phyloP scores from a whole-genome alignment of 2,888 invertebrate species.

The Cerastoderma edule region DNA sequence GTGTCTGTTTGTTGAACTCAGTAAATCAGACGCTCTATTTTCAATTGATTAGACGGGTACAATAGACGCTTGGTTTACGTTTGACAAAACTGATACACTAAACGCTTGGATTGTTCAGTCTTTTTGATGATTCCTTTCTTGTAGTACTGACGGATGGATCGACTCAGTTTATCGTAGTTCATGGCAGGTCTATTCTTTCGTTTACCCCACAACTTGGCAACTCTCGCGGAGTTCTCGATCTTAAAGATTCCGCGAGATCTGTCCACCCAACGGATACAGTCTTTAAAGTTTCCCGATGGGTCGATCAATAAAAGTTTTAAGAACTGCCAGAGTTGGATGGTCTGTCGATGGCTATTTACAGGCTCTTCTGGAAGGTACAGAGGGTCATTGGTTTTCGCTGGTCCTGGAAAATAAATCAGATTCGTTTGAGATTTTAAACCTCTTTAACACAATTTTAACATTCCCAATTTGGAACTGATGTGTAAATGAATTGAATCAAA shows the following conservation, averaged over 20 bases:
- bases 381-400: slow-evolving; percentile 11
- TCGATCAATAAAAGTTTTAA: slow-evolving; percentile 96
- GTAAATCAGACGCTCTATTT: no score
- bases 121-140: slow-evolving; percentile 97
- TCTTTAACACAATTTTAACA: neutral
- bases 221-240: slow-evolving; percentile 98
- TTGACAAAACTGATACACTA: slow-evolving; percentile 99
- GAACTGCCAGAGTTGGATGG: slow-evolving; percentile 99
- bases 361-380: slow-evolving; percentile 47
- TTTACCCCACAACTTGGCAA: slow-evolving; percentile 99
- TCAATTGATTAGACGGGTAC: no score
- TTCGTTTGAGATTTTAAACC: neutral
- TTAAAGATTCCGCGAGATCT: slow-evolving; percentile 95
- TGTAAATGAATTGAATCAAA: neutral
- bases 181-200: slow-evolving; percentile 99
- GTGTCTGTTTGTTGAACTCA: no score
- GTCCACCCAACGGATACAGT: slow-evolving; percentile 99
- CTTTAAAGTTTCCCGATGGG: slow-evolving; percentile 92
- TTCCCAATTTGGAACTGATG: no score
- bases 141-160: slow-evolving; percentile 99
- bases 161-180: slow-evolving; percentile 99
- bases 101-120: slow-evolving; percentile 97
- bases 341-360: slow-evolving; percentile 70
- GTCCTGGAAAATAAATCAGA: slow-evolving; percentile 11
- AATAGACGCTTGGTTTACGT: no score